Evolutionary conservation across 2,113 vertebrate species (phyloP).

Genomic region (Gymnorhina tibicen): DNA sequence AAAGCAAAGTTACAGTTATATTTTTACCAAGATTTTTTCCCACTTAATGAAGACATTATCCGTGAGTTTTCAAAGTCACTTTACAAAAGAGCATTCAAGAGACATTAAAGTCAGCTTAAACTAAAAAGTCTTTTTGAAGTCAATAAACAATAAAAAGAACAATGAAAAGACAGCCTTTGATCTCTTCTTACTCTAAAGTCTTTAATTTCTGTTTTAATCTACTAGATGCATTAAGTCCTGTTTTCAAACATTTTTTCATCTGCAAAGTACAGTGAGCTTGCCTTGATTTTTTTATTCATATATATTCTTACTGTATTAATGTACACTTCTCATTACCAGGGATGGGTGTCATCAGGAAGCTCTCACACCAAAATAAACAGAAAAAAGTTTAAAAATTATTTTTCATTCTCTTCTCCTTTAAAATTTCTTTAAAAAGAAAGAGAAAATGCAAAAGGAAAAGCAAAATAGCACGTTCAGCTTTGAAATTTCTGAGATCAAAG

Average conservation of each 20-base stretch:
- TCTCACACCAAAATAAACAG: background rate
- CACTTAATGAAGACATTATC: conserved; percentile 83
- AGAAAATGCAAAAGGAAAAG: background rate
- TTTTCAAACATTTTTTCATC: conserved; percentile 70
- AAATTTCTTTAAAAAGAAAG: conserved; percentile 41
- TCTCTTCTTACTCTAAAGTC: conserved; percentile 74
- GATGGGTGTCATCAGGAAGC: conserved; percentile 26
- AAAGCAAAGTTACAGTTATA: conserved; percentile 75
- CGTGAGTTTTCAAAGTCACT: conserved; percentile 80
- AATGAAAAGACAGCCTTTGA: conserved; percentile 81
- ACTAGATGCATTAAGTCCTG: conserved; percentile 68
- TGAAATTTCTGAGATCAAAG: conserved; percentile 80
- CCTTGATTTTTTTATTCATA: conserved; percentile 59
- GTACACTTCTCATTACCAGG: conserved; percentile 47
- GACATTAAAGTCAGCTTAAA: conserved; percentile 83
- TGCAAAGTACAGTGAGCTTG: conserved; percentile 51
- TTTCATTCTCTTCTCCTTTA: conserved; percentile 38
- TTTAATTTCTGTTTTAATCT: conserved; percentile 85
- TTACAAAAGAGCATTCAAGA: conserved; percentile 81
- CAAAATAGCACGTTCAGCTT: conserved; percentile 60
- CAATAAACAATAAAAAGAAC: conserved; percentile 85
- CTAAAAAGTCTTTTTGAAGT: conserved; percentile 84
- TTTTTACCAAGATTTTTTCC: conserved; percentile 75
- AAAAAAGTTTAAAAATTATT: conserved; percentile 40
- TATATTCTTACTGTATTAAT: conserved; percentile 42